Conservation (phyloP, 2,888 invertebrate genomes). For the Cheilosia urbana region DNA sequence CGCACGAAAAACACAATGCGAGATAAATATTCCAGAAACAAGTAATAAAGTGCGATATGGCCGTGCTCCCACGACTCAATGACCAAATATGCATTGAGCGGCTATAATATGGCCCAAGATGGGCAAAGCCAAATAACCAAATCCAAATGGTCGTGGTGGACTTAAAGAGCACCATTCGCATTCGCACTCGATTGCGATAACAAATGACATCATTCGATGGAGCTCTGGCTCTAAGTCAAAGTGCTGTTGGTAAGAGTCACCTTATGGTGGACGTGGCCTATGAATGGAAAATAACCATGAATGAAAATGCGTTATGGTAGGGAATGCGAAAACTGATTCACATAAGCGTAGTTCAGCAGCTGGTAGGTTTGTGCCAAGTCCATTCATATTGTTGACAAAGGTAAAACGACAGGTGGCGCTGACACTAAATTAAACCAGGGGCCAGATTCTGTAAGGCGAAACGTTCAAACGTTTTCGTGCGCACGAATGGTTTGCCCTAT, state of each 20-base stretch:
- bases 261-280: conserved; percentile 20
- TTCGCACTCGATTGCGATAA: conserved; percentile 58
- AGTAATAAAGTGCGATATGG: conserved; percentile 67
- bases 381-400: too few relatives aligned
- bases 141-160: conserved; percentile 32
- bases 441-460: too few relatives aligned
- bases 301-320: neutral
- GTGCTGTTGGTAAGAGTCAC: conserved; percentile 24
- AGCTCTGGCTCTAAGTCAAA: conserved; percentile 25
- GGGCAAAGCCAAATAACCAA: conserved; percentile 61
- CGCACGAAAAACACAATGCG: conserved; percentile 65
- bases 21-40: conserved; percentile 63
- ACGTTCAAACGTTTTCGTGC: too few relatives aligned
- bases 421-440: too few relatives aligned
- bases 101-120: conserved; percentile 64
- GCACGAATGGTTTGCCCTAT: too few relatives aligned
- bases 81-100: conserved; percentile 66
- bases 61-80: conserved; percentile 68
- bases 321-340: too few relatives aligned
- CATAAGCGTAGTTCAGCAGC: too few relatives aligned
- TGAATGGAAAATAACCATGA: conserved; percentile 39
- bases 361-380: neutral
- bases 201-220: conserved; percentile 66
- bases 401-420: too few relatives aligned
- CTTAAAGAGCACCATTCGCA: conserved; percentile 36